Evolutionary conservation across 2,888 invertebrate species (phyloP).

Genomic region (Palloptera scutellata): DNA sequence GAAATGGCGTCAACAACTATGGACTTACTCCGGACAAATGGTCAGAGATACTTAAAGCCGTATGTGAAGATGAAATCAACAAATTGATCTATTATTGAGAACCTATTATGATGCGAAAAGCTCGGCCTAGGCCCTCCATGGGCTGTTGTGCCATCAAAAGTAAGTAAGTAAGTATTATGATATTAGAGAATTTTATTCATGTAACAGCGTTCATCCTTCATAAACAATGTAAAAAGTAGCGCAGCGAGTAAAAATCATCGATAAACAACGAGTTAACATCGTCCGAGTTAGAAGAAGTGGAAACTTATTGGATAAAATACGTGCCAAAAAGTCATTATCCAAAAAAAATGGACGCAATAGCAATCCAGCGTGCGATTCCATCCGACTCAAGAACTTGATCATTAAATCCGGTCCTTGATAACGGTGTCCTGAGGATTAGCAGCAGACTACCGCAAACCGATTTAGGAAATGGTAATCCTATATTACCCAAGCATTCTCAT

Average conservation of each 20-base stretch:
- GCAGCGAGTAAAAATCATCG: background rate
- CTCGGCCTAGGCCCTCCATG: too few relatives aligned
- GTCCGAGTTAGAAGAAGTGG: constrained; percentile 30
- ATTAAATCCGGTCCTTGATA: constrained; percentile 31
- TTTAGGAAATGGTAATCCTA: constrained; percentile 27
- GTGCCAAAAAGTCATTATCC: constrained; percentile 26
- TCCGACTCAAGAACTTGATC: constrained; percentile 30
- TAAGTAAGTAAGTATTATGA: too few relatives aligned
- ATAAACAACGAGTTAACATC: constrained; percentile 17
- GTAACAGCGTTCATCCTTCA: too few relatives aligned
- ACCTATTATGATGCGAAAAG: too few relatives aligned
- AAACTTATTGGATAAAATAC: constrained; percentile 31
- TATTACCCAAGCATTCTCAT: constrained; percentile 32
- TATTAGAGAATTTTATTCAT: too few relatives aligned
- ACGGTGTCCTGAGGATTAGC: constrained; percentile 16
- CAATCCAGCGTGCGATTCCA: constrained; percentile 20
- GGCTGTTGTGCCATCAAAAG: too few relatives aligned
- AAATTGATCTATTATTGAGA: too few relatives aligned
- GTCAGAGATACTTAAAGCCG: too few relatives aligned
- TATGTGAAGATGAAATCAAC: too few relatives aligned
- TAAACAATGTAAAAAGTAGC: background rate
- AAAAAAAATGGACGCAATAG: constrained; percentile 26
- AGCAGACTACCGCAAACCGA: constrained; percentile 24
- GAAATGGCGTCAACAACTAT: constrained; percentile 22
- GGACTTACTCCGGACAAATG: too few relatives aligned